Evolutionary conservation across 92 coral and sea anemone species (phyloP), one percentile per base, ranked within the genome.

Genomic region (Scolanthus callimorphus): DNA sequence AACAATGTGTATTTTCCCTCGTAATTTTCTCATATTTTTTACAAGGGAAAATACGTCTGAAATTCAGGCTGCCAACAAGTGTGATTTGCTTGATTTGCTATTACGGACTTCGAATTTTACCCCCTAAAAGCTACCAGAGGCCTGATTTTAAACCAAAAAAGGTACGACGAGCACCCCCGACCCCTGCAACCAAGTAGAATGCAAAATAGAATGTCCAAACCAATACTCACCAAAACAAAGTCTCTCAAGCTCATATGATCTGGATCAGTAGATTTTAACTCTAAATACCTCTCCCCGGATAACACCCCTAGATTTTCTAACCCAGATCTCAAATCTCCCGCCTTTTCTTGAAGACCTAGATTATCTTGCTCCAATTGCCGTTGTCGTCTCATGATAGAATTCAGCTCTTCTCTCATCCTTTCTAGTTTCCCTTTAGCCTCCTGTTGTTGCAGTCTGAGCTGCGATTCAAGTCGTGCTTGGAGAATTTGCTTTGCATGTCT

Each of bases 381-480:
- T 23, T 88, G 96, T 39, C 96, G 77, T 27, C 78, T 73, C 64
- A 84, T 69, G 31, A 94, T 77, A 30, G 58, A 65, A 11, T 85
- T 73, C 58, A 88, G 51, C 60, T 94, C 96, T 49, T 78, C 83
- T 60, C 86, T 81, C 75, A 85, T 81, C 39, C 86, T 65, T 46
- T 78, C 85, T 25, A 84, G 85, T 39, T 81, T 85, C 20, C 76
- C 70, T 69, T 81, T 85, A 23, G 94, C 69, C 64, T 88, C 99
- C 38, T 94, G 85, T 59, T 80, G 91, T 39, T 94, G 96, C 25
- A 94, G 71, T 67, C 76, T 88, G 15, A 94, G 62, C 74, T 88
- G 96, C 34, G 99, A 94, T 57, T 94, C 94, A 26, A 94, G 96
- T 19, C 90, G 65, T 17, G 99, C 96, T 34, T 88, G 96, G 29